Conservation (phyloP, 2,888 invertebrate genomes). For the Drosophila setosimentum region DNA sequence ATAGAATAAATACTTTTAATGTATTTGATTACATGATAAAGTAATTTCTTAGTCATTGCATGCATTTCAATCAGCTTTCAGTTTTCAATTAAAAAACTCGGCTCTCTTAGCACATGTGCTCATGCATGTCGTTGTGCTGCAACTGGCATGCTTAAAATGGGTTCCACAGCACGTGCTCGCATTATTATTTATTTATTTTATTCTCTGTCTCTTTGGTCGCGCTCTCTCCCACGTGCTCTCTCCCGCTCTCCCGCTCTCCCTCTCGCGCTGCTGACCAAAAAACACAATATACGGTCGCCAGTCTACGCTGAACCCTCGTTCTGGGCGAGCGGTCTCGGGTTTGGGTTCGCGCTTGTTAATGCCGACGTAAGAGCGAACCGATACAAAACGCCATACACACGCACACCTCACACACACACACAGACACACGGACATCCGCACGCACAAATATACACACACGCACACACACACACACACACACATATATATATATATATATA, state of each 20-base stretch:
- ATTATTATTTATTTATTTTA: not conserved
- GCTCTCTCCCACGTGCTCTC: slow-evolving; percentile 7
- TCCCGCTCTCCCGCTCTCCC: slow-evolving; percentile 17
- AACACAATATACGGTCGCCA: slow-evolving; percentile 36
- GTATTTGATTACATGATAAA: not conserved
- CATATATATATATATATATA: not conserved
- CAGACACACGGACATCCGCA: not conserved
- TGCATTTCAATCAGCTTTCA: not conserved
- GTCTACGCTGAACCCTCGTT: slow-evolving; percentile 66
- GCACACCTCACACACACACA: not conserved
- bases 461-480: not conserved
- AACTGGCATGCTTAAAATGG: not conserved
- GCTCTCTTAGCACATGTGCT: slow-evolving; percentile 4
- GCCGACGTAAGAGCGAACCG: slow-evolving; percentile 21
- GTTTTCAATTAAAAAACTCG: slow-evolving; percentile 2
- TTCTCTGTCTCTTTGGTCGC: not conserved
- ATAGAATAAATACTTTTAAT: not conserved
- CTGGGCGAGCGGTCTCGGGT: slow-evolving; percentile 62
- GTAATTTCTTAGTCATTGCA: not conserved
- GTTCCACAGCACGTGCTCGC: slow-evolving; percentile 47
- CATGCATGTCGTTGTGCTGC: slow-evolving; percentile 5
- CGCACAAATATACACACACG: not conserved
- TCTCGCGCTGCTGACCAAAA: slow-evolving; percentile 37
- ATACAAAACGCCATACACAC: slow-evolving; percentile 15
- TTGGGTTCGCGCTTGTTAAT: slow-evolving; percentile 39